Conservation (phyloP, 2,113 vertebrate species). For the Todiramphus saurophagus region DNA sequence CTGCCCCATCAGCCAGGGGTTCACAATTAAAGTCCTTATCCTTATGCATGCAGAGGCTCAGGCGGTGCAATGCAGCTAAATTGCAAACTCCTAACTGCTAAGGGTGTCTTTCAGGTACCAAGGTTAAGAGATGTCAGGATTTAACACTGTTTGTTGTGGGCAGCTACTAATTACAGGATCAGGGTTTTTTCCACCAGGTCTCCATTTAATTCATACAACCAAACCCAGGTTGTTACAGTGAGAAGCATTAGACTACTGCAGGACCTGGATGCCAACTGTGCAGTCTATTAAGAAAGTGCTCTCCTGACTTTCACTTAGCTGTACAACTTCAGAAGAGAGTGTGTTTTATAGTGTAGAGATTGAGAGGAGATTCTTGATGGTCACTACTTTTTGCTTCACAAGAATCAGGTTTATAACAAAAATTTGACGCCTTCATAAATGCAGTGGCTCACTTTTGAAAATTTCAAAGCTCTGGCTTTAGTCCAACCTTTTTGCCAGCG, state of each 20-base stretch:
- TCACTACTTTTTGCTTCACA: background rate
- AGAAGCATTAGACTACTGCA: background rate
- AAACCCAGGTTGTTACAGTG: background rate
- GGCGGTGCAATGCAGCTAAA: background rate
- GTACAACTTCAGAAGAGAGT: background rate
- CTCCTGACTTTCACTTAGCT: background rate
- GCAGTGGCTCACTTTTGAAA: background rate
- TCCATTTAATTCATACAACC: background rate
- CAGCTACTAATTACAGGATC: background rate
- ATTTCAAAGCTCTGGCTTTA: background rate
- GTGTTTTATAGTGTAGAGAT: background rate
- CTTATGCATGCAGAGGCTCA: background rate
- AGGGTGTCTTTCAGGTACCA: accelerated
- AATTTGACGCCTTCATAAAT: background rate
- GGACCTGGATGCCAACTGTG: background rate
- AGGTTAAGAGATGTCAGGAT: background rate
- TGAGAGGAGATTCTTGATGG: background rate
- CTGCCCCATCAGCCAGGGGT: too few relatives aligned
- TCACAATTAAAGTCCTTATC: background rate
- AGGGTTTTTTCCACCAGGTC: background rate
- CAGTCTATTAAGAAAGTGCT: background rate
- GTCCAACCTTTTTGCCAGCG: background rate
- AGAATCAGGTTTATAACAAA: background rate
- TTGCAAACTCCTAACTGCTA: background rate
- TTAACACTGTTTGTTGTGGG: background rate